Evolutionary conservation across 2,888 invertebrate species (phyloP), one percentile per base, ranked within the genome.

Genomic region (Sarcophaga carnaria): DNA sequence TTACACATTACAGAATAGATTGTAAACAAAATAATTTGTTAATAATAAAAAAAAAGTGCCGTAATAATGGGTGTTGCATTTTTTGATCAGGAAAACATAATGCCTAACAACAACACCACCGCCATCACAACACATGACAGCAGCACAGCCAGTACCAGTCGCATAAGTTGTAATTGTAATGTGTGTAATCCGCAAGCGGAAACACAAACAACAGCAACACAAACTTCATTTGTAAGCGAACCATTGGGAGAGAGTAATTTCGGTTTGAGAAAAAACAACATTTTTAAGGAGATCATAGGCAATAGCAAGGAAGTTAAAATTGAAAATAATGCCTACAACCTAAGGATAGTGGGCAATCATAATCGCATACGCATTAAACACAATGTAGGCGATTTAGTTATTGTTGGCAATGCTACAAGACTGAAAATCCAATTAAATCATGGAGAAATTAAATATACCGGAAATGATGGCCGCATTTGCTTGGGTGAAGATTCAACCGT

Each of bases 241-340:
- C 37, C 37, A 37, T 37, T 37, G 37, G 37, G 8, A 10, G 72
- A 67, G 66, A 78, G 72, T 67, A 49, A 47, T 69, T 11, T n/a
- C 12, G 17, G 25, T 72, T 76, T 64, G n/a, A 37, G 25, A 75
- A 67, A 67, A 8, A 67, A 74, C 47, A 47, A 17, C 59, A 70
- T 11, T 59, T 72, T 80, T 64, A 90, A 90, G 47, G 92, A 93
- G 86, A 89, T 92, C 27, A 89, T 93, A n/a, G 93, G 92, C 47
- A 93, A 93, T 79, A 90, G 90, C 83, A 93, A 93, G 88, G 93
- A 93, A 78, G 91, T 92, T 37, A 92, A 91, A 77, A 92, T 93
- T 4, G 92, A 93, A 74, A 89, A 90, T 45, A 93, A 93, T 86
- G 86, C 88, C 20, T 88, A 89, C 3, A 90, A 93, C 77, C 80